Base-by-base conservation (phyloP, 2,797 vertebrate species). In the Nyctalus aviator region DNA sequence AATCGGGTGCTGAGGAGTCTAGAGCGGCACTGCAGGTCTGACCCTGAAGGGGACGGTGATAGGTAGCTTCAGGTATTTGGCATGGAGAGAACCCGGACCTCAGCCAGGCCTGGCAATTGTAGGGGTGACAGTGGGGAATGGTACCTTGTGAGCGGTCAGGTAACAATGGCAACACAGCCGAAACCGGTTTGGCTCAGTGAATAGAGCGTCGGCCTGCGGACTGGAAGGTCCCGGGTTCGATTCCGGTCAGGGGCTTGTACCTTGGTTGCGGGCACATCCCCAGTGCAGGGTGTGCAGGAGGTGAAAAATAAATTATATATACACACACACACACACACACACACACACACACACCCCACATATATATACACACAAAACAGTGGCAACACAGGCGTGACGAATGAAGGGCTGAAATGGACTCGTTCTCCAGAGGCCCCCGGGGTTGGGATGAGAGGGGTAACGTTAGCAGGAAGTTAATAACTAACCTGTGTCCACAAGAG, bases 381-480 rank as follows among this genome's bases (percentile, higher is more conserved):
- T 85, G 25, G 27, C 23, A 66, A 48, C 57, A 84, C 55, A 59
- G 90, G 12, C 12, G 17, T 71, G 30, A 25, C 27, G 41, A 84
- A n/a, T 32, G 81, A 48, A 93, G 48, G 55, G 71, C 75, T 59
- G 71, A 41, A 57, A 25, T 13, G 17, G 66, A 0, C n/a, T 25
- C 46, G 41, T 55, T 44, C 66, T 84, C 85, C 15, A 27, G 68
- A 96, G 91, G 83, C 46, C 57, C 59, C 20, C 50, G 7, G 37
- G 46, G 50, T 66, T 91, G 57, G 57, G 13, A 68, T 78, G 46
- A 72, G 76, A 76, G 21, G 37, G 46, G 37, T 66, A 55, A 68
- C 66, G 89, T 93, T 90, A 82, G 32, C 92, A 91, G 79, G 79
- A 89, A 71, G 93, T 95, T 96, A 97, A 94, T 95, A 68, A 90